phyloP scores from a whole-genome alignment of 2,888 invertebrate genomes.

The Scaeva pyrastri region DNA sequence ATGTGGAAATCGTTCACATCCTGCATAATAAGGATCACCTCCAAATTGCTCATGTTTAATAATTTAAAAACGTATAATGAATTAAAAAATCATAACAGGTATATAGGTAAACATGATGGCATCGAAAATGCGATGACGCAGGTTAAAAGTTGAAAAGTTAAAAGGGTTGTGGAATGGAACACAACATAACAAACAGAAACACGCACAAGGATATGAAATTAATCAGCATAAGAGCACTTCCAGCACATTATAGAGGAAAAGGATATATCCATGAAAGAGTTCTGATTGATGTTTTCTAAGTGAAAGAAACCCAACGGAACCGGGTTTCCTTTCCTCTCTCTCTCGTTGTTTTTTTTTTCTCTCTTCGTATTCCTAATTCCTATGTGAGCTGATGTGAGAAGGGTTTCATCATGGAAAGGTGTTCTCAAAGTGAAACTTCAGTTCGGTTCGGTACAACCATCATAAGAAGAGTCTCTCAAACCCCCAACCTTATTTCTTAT shows the following conservation, averaged over 20 bases:
- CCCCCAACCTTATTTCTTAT: constrained; percentile 30
- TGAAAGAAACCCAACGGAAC: constrained; percentile 70
- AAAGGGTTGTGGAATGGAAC: constrained; percentile 68
- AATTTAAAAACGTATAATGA: constrained; percentile 74
- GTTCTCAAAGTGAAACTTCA: constrained; percentile 48
- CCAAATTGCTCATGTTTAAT: constrained; percentile 45
- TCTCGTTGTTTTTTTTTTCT: no score
- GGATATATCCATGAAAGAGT: constrained; percentile 72
- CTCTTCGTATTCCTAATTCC: neutral
- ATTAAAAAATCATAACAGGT: constrained; percentile 72
- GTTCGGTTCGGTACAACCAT: constrained; percentile 52
- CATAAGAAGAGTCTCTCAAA: neutral
- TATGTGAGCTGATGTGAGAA: constrained; percentile 22
- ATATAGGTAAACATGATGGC: constrained; percentile 26
- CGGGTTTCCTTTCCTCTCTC: constrained; percentile 43
- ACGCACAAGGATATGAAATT: constrained; percentile 68
- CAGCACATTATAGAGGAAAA: constrained; percentile 60
- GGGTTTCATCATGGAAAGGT: constrained; percentile 24
- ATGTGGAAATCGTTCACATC: constrained; percentile 67
- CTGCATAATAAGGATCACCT: constrained; percentile 65
- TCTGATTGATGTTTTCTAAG: constrained; percentile 75
- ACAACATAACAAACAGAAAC: no score
- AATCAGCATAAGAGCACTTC: constrained; percentile 75
- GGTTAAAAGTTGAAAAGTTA: constrained; percentile 71
- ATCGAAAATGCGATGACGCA: constrained; percentile 40